Conservation (phyloP, 2,797 vertebrate species). For the Acanthurus leucopareius region DNA sequence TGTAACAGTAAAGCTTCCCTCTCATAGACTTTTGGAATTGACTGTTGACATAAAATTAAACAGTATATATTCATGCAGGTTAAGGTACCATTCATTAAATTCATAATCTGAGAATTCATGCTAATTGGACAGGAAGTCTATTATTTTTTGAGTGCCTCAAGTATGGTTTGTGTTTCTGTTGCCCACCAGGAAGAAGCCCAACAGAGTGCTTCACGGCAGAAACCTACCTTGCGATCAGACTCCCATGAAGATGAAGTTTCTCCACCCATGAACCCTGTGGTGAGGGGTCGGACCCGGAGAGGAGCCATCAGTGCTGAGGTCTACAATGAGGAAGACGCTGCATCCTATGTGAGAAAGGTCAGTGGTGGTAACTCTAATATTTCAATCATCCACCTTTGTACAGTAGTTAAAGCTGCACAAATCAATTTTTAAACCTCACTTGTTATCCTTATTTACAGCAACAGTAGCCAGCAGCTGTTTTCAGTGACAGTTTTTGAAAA, state of each 20-base stretch:
- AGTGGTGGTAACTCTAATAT: background rate
- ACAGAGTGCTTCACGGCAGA: conserved; percentile 90
- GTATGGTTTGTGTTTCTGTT: background rate
- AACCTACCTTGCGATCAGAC: conserved; percentile 88
- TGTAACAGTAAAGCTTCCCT: no score
- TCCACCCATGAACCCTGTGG: conserved; percentile 93
- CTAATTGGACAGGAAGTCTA: background rate
- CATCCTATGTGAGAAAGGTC: conserved; percentile 94
- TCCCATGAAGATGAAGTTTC: conserved; percentile 94
- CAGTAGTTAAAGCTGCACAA: background rate
- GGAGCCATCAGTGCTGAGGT: conserved; percentile 95
- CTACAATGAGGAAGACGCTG: conserved; percentile 94
- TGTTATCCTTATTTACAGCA: no score
- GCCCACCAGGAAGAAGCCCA: conserved; percentile 90
- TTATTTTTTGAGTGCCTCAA: background rate
- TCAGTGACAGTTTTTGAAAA: no score
- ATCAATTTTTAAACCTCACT: background rate
- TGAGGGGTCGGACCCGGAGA: conserved; percentile 90
- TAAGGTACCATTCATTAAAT: no score
- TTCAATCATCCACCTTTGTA: background rate
- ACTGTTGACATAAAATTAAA: background rate
- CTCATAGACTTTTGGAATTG: background rate
- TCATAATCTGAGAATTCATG: no score
- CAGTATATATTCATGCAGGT: background rate
- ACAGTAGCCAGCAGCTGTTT: no score